Evolutionary conservation across 23 tunicate genomes (phyloP).

Genomic region (Ascidia mentula): DNA sequence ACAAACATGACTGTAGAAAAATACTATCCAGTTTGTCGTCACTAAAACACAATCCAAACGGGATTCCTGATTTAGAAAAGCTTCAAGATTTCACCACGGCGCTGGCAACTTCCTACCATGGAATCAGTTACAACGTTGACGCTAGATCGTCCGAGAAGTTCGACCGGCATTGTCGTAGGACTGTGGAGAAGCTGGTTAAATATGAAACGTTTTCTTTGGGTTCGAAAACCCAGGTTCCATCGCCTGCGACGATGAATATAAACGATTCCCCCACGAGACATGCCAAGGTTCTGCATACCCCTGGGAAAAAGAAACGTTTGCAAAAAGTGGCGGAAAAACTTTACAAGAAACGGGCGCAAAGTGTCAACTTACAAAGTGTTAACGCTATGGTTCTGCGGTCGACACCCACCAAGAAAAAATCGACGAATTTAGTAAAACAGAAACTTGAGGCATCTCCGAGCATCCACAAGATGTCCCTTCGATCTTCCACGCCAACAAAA

Average conservation of each 20-base stretch:
- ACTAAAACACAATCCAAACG: background rate
- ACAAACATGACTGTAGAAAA: background rate
- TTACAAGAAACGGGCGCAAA: slow-evolving; percentile 24
- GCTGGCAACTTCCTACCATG: slow-evolving; percentile 21
- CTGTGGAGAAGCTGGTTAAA: slow-evolving; percentile 47
- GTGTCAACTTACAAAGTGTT: background rate
- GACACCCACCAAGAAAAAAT: slow-evolving; percentile 49
- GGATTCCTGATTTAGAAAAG: background rate
- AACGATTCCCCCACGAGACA: slow-evolving; percentile 38
- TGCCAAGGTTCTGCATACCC: slow-evolving; percentile 3
- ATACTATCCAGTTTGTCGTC: slow-evolving; percentile 11
- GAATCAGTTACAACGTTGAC: slow-evolving; percentile 41
- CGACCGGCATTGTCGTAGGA: slow-evolving; percentile 38
- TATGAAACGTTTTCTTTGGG: slow-evolving; percentile 70
- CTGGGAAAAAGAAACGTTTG: slow-evolving; percentile 37
- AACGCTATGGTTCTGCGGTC: slow-evolving; percentile 24
- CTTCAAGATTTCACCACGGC: slow-evolving; percentile 28
- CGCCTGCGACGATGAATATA: slow-evolving; percentile 35
- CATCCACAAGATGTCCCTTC: slow-evolving; percentile 38
- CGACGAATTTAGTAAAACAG: background rate
- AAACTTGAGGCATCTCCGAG: slow-evolving; percentile 21
- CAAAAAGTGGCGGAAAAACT: slow-evolving; percentile 73
- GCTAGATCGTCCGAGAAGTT: slow-evolving; percentile 41
- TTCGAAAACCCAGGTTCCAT: slow-evolving; percentile 45
- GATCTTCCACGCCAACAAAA: slow-evolving; percentile 36